Percentiles rank a stretch among this genome's conserved stretches.
Evolutionary conservation across 2,113 vertebrate species (phyloP).

Genomic region (Sinocyclocheilus grahami): DNA sequence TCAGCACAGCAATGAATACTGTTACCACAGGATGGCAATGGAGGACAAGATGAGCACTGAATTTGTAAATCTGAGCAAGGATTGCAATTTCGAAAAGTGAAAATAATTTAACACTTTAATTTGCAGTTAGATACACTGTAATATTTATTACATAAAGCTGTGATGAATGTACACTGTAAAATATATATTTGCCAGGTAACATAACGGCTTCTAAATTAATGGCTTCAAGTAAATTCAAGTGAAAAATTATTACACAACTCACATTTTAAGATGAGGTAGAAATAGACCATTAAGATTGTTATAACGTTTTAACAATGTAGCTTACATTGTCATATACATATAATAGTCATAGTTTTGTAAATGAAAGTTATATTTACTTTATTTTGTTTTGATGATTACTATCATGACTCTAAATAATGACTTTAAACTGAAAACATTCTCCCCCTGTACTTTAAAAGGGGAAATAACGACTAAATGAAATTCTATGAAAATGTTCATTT

Average conservation of each 20-base stretch:
- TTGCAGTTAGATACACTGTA: not conserved
- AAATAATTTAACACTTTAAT: no score
- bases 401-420: not conserved
- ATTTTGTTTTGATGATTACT: not conserved
- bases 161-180: not conserved
- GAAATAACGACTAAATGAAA: no score
- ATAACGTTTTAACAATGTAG: not conserved
- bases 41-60: not conserved
- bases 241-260: no score
- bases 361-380: not conserved
- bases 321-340: not conserved
- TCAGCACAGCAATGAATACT: not conserved
- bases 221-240: no score
- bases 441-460: not conserved
- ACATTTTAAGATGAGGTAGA: not conserved
- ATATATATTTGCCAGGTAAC: not conserved
- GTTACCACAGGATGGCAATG: conserved; percentile 35
- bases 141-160: not conserved
- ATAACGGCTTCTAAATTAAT: not conserved
- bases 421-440: not conserved
- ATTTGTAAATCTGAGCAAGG: not conserved
- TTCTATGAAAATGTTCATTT: not conserved
- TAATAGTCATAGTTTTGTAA: no score
- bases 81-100: not conserved
- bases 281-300: not conserved